Evolutionary conservation across 2,797 vertebrate genomes (phyloP).

Genomic region (Pantherophis vulpinus): DNA sequence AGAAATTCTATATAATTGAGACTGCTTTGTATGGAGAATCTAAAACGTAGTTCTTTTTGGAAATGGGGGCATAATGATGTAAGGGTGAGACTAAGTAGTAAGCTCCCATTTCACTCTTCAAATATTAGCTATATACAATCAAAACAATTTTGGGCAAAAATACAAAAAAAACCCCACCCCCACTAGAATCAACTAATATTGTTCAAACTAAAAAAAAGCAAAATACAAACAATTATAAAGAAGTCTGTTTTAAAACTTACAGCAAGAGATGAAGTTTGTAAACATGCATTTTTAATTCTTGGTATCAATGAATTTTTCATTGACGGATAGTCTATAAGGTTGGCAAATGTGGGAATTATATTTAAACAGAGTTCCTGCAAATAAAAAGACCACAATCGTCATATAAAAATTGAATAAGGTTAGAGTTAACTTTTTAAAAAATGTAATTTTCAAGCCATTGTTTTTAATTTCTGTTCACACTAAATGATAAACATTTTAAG

Average conservation of each 20-base stretch:
- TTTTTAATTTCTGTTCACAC: background rate
- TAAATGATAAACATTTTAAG: background rate
- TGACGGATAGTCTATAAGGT: conserved; percentile 97
- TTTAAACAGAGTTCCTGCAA: conserved; percentile 95
- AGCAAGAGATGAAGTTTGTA: conserved; percentile 96
- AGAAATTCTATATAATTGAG: background rate
- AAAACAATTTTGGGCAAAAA: background rate
- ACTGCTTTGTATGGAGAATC: background rate
- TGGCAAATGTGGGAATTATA: conserved; percentile 98
- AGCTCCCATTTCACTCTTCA: background rate
- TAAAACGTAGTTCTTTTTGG: background rate
- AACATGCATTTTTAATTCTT: conserved; percentile 92
- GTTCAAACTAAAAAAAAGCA: background rate
- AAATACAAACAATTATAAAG: background rate
- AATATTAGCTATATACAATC: background rate
- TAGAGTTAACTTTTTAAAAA: background rate
- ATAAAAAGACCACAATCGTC: conserved; percentile 42
- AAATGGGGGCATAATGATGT: background rate
- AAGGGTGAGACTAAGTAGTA: background rate
- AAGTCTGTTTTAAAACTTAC: conserved; percentile 78
- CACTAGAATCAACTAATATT: conserved; percentile 4
- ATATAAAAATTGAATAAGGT: background rate
- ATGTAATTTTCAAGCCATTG: background rate
- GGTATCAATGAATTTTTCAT: conserved; percentile 99
- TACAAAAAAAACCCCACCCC: too few species aligned